These are phyloP conservation scores for Cyanoderma ruficeps DNA, from an alignment of 2,113 vertebrate genomes.

Conservation along the genomic window DNA sequence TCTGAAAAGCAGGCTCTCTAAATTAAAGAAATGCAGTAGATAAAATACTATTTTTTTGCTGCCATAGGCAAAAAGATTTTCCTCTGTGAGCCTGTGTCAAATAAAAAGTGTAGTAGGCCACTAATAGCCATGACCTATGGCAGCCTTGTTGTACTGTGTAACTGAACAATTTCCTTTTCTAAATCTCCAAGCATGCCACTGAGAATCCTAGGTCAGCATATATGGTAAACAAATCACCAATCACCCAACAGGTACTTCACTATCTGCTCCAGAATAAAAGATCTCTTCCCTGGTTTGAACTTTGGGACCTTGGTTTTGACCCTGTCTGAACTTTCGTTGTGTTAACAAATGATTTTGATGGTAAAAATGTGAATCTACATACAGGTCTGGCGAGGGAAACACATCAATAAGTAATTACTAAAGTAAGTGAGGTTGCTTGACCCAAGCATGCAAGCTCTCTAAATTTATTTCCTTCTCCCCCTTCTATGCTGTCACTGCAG, in stretches of 20 bases:
- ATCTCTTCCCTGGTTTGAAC: background rate
- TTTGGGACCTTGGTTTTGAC: slow-evolving; percentile 11
- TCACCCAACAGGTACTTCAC: background rate
- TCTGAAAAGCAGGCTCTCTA: slow-evolving; percentile 51
- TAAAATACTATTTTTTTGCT: slow-evolving; percentile 53
- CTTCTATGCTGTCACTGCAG: background rate
- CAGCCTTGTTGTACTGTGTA: slow-evolving; percentile 43
- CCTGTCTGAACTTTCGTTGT: background rate
- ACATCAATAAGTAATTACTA: slow-evolving; percentile 25
- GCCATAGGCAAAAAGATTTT: slow-evolving; percentile 49
- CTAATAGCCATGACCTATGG: slow-evolving; percentile 61
- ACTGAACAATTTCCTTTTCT: slow-evolving; percentile 51
- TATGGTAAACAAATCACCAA: slow-evolving; percentile 24
- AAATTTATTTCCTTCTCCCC: slow-evolving; percentile 20
- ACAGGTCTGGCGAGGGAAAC: background rate
- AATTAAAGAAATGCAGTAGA: slow-evolving; percentile 59
- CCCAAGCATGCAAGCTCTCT: background rate
- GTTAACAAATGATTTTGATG: background rate
- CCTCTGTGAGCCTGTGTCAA: slow-evolving; percentile 42
- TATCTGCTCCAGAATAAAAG: background rate
- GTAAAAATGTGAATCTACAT: slow-evolving; percentile 23
- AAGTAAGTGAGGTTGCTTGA: slow-evolving; percentile 17
- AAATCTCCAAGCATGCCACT: background rate
- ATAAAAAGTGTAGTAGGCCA: slow-evolving; percentile 35
- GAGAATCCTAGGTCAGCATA: slow-evolving; percentile 26